Percentiles rank a stretch among this genome's conserved stretches.
Conservation (phyloP, 2,888 invertebrate genomes). For the Tortrix viridana region DNA sequence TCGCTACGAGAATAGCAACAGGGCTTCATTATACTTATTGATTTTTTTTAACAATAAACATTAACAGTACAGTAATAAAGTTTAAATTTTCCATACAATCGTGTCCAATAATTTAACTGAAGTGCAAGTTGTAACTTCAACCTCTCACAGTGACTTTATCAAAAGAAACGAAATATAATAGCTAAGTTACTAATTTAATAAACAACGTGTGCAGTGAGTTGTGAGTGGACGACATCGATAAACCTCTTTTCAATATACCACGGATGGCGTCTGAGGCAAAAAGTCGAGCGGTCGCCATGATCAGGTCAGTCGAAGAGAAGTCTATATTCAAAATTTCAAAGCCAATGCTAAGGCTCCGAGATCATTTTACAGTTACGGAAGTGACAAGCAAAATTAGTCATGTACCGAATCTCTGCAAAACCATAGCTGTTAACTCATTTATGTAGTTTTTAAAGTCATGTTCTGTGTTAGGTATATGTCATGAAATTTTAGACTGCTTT, state of each 20-base stretch:
- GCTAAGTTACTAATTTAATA: conserved; percentile 23
- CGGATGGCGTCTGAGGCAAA: conserved; percentile 31
- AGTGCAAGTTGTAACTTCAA: background rate
- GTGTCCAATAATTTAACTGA: background rate
- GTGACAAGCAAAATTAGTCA: conserved; percentile 35
- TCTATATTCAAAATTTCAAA: conserved; percentile 25
- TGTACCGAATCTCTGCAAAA: conserved; percentile 26
- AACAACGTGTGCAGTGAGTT: conserved; percentile 42
- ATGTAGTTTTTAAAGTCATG: background rate
- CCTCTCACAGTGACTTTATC: conserved; percentile 18
- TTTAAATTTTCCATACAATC: too few species aligned
- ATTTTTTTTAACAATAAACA: too few species aligned
- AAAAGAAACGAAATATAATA: conserved; percentile 26
- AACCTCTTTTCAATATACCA: conserved; percentile 45
- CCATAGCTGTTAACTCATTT: conserved; percentile 13
- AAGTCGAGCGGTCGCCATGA: conserved; percentile 35
- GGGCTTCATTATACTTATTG: too few species aligned
- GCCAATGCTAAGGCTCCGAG: conserved; percentile 15
- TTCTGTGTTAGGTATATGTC: too few species aligned
- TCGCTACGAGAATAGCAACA: too few species aligned
- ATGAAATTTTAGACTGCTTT: too few species aligned
- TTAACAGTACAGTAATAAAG: too few species aligned
- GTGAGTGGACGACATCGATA: conserved; percentile 44
- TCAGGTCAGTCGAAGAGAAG: conserved; percentile 27
- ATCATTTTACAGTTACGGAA: conserved; percentile 37